phyloP scores from a whole-genome alignment of 2,113 vertebrate genomes.

The Brachyhypopomus occidentalis region DNA sequence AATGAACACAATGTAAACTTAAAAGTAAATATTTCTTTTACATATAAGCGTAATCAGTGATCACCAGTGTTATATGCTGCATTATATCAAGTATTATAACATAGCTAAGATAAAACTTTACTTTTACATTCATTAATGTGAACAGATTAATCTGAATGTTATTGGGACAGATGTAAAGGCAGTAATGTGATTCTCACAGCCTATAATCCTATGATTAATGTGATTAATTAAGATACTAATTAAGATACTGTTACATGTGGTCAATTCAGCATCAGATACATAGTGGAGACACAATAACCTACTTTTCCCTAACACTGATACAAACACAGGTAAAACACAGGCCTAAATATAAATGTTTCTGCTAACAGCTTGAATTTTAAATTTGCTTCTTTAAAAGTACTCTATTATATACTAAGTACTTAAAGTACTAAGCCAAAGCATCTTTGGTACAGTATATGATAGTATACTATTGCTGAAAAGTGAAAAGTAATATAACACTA shows the following conservation, averaged over 20 bases:
- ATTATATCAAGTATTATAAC: conserved; percentile 13
- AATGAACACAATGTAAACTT: background rate
- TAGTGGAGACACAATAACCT: background rate
- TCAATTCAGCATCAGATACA: too few species aligned
- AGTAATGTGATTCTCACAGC: conserved; percentile 1
- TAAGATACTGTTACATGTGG: too few species aligned
- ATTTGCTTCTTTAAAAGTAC: background rate
- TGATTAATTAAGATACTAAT: too few species aligned
- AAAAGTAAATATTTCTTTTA: background rate
- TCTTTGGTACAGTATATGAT: conserved; percentile 8
- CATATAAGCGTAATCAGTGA: background rate
- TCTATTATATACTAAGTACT: too few species aligned
- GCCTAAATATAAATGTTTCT: background rate
- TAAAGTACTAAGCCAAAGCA: background rate
- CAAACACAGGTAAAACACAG: background rate
- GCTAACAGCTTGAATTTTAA: background rate
- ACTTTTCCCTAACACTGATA: background rate
- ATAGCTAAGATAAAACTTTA: too few species aligned
- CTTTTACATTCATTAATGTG: background rate
- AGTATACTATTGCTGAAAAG: background rate
- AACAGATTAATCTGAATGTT: background rate
- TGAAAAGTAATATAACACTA: background rate
- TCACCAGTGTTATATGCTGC: conserved; percentile 21
- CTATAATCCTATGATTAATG: background rate
- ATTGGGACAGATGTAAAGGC: background rate